phyloP scores from a whole-genome alignment of 92 coral and sea anemone species.

The Ricordea florida region DNA sequence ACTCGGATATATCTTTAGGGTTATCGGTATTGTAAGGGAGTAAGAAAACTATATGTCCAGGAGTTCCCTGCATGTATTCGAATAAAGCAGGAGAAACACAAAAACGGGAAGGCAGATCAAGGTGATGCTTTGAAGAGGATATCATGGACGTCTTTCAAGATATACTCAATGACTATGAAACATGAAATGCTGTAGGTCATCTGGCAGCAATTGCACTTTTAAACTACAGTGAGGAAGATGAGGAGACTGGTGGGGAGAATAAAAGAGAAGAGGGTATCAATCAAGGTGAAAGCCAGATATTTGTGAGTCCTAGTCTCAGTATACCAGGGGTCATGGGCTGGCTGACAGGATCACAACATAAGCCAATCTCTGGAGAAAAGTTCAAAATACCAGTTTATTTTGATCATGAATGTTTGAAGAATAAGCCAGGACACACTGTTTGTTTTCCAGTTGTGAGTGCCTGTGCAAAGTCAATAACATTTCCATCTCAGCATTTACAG shows the following conservation, averaged over 20 bases:
- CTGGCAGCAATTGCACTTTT: constrained; percentile 7
- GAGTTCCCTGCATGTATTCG: too few species aligned
- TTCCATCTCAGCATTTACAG: constrained; percentile 58
- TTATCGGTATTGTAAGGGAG: too few species aligned
- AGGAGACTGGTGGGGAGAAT: not conserved
- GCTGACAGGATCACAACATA: constrained; percentile 65
- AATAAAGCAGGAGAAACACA: too few species aligned
- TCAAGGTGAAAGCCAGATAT: not conserved
- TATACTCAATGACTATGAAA: constrained; percentile 31
- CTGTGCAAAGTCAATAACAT: constrained; percentile 45
- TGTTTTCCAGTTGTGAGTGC: constrained; percentile 58
- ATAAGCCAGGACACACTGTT: constrained; percentile 57
- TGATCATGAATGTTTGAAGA: constrained; percentile 63
- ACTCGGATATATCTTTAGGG: too few species aligned
- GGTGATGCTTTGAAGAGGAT: not conserved
- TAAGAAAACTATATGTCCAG: too few species aligned
- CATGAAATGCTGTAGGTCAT: constrained; percentile 9
- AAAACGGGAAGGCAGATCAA: too few species aligned
- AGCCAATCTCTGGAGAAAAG: constrained; percentile 50
- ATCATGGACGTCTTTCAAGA: constrained; percentile 50
- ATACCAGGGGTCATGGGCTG: constrained; percentile 63
- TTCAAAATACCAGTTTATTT: constrained; percentile 50
- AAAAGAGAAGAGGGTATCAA: not conserved
- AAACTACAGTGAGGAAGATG: not conserved
- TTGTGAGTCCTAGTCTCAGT: constrained; percentile 39